Evolutionary conservation across 1,140 invertebrate species (phyloP), one percentile per base, ranked within the genome.

Genomic region (Drosophila sturtevanti): DNA sequence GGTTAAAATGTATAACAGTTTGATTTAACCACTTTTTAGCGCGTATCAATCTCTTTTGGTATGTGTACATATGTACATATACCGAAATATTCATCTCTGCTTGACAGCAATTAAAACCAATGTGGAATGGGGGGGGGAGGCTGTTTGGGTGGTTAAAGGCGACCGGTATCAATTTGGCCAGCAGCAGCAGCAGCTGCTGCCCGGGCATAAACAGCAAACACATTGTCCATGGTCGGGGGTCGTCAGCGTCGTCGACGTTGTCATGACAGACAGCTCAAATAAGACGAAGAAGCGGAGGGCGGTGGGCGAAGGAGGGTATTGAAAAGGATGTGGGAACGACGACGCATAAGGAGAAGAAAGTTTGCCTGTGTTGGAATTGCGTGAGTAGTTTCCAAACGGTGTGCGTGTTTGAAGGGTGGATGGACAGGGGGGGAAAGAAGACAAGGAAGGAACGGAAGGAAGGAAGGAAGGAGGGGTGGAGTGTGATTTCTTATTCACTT

Each of bases 221-320:
- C 61, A 74, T 85, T 85, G 81, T 85, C 81, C 77, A 80, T 85
- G 81, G 81, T 84, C 81, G 81, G 79, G 81, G 79, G 78, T 70
- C 72, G 69, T 37, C 60, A 48, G 41, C 44, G 72, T 51, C 60
- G 6, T 66, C 44, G 37, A 52, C 62, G 52, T 60, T 81, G 66
- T 65, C 64, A 55, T 34, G 56, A 21, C 73, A 61, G 38, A 58
- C 69, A 58, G 68, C 63, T 73, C 48, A 38, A 73, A 55, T 2
- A 44, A 16, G 18, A 48, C 16, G 41, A 44, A 21, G 41, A 44
- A n/a, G n/a, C n/a, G 41, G 14, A 44, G 41, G 5, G 16, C 14
- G n/a, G n/a, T n/a, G n/a, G n/a, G n/a, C n/a, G n/a, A n/a, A n/a
- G n/a, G n/a, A n/a, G n/a, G n/a, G 38, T 9, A 18, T 6, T 7